A percentile compares a stretch with the other conserved stretches of the same genome.
Evolutionary conservation across 2,888 invertebrate species (phyloP).

Genomic region (Hemistola chrysoprasaria): DNA sequence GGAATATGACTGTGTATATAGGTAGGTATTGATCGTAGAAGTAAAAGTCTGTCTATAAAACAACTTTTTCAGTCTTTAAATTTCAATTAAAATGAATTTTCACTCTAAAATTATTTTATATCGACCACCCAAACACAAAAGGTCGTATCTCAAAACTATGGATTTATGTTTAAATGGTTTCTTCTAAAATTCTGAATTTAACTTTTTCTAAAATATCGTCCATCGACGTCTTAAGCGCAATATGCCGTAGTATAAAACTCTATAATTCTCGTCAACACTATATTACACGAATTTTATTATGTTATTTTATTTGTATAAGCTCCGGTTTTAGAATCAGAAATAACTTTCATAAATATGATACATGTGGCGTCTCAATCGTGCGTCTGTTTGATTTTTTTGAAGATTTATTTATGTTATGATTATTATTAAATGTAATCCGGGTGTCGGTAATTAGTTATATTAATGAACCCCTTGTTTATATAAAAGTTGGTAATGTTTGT

Average conservation of each 20-base stretch:
- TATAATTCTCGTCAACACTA: constrained; percentile 40
- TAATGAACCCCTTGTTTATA: constrained; percentile 45
- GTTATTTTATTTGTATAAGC: constrained; percentile 66
- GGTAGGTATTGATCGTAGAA: too few species aligned
- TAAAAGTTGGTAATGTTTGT: constrained; percentile 27
- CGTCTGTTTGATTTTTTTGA: constrained; percentile 45
- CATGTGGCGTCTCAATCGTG: constrained; percentile 69
- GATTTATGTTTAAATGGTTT: too few species aligned
- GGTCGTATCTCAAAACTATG: constrained; percentile 33
- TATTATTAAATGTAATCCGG: constrained; percentile 41
- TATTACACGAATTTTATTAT: constrained; percentile 53
- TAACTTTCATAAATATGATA: constrained; percentile 75
- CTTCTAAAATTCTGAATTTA: too few species aligned
- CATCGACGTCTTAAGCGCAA: too few species aligned
- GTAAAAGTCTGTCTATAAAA: too few species aligned
- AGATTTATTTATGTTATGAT: constrained; percentile 56
- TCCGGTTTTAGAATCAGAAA: constrained; percentile 63
- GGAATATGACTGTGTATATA: too few species aligned
- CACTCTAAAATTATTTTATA: too few species aligned
- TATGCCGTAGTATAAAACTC: too few species aligned
- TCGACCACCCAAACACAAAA: constrained; percentile 12
- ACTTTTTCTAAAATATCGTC: too few species aligned
- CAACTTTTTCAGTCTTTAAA: too few species aligned
- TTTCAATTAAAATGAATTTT: too few species aligned
- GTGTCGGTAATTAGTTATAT: constrained; percentile 51